These are phyloP conservation scores for Pseudorasbora parva DNA, from an alignment of 2,113 vertebrate genomes.

Conservation along the genomic window DNA sequence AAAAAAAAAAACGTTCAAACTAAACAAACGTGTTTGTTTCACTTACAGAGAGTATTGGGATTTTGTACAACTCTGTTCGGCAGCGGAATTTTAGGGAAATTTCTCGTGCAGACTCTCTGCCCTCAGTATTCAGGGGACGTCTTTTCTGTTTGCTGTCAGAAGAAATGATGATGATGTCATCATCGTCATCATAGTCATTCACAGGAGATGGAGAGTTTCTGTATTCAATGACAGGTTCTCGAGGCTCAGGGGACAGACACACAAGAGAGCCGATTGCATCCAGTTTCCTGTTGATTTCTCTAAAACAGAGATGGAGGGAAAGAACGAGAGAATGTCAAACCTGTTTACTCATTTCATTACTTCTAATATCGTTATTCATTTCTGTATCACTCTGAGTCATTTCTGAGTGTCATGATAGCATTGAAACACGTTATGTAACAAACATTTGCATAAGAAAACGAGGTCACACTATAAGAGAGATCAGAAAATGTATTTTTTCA, in stretches of 20 bases:
- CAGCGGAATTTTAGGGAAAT: conserved; percentile 77
- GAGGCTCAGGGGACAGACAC: conserved; percentile 53
- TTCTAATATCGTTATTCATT: background rate
- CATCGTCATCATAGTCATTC: conserved; percentile 50
- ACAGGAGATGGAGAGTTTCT: background rate
- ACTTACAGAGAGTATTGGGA: conserved; percentile 71
- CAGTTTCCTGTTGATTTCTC: conserved; percentile 70
- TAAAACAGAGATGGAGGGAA: conserved; percentile 44
- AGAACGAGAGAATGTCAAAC: background rate
- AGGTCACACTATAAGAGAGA: background rate
- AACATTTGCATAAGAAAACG: background rate
- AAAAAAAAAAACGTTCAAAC: too few relatives aligned
- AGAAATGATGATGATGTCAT: conserved; percentile 57
- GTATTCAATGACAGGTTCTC: background rate
- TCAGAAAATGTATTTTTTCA: background rate
- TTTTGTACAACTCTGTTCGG: conserved; percentile 70
- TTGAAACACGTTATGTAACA: background rate
- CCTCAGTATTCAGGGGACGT: background rate
- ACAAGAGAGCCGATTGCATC: conserved; percentile 63
- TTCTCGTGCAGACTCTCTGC: conserved; percentile 50
- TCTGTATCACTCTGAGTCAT: background rate
- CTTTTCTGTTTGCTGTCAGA: background rate
- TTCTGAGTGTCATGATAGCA: background rate
- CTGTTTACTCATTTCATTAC: background rate
- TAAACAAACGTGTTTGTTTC: background rate